Evolutionary conservation across 1,140 invertebrate genomes (phyloP).

Genomic region (Anastrepha obliqua): DNA sequence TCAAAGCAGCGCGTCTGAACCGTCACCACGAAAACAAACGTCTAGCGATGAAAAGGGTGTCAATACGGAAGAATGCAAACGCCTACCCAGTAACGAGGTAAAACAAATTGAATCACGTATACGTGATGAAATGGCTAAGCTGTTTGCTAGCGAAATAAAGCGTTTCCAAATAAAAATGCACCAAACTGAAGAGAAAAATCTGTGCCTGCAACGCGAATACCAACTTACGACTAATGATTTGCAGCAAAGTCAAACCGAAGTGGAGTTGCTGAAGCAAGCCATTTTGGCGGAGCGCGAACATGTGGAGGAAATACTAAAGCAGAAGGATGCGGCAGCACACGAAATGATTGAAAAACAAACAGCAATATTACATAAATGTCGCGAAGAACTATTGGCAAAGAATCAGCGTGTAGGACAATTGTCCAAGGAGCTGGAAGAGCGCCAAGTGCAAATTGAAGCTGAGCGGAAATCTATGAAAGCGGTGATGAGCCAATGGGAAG

Average conservation of each 20-base stretch:
- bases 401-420: slow-evolving; percentile 63
- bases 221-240: slow-evolving; percentile 73
- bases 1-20: slow-evolving; percentile 56
- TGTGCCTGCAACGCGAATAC: slow-evolving; percentile 76
- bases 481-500: slow-evolving; percentile 71
- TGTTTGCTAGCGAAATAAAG: slow-evolving; percentile 77
- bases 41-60: slow-evolving; percentile 56
- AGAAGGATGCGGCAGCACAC: slow-evolving; percentile 68
- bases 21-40: neutral
- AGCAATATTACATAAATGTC: slow-evolving; percentile 62
- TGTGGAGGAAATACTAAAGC: slow-evolving; percentile 75
- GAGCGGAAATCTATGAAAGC: slow-evolving; percentile 70
- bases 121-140: slow-evolving; percentile 77
- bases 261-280: slow-evolving; percentile 77
- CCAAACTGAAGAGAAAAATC: slow-evolving; percentile 75
- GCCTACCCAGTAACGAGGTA: slow-evolving; percentile 60
- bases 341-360: slow-evolving; percentile 62
- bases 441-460: slow-evolving; percentile 67
- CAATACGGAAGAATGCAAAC: slow-evolving; percentile 54
- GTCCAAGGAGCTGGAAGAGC: slow-evolving; percentile 63
- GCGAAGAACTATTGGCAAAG: slow-evolving; percentile 65
- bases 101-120: slow-evolving; percentile 74
- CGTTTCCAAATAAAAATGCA: slow-evolving; percentile 75
- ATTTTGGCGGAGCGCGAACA: slow-evolving; percentile 77
- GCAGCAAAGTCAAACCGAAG: slow-evolving; percentile 74